Evolutionary conservation across 2,113 vertebrate genomes (phyloP).

Genomic region (Limanda limanda): DNA sequence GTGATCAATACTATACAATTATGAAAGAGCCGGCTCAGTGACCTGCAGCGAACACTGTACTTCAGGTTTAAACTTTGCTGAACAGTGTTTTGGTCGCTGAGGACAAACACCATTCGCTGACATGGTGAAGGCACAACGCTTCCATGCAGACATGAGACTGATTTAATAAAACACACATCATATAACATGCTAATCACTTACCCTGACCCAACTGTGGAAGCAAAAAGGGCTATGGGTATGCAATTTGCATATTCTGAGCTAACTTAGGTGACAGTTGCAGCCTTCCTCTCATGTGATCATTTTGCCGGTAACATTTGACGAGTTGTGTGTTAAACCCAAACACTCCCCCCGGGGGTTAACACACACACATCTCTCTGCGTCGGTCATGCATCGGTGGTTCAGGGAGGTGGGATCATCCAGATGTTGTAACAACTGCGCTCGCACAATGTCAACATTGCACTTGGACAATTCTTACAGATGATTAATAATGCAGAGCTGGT

Average conservation of each 20-base stretch:
- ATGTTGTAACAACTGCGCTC: conserved; percentile 31
- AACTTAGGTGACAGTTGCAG: conserved; percentile 99
- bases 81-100: conserved; percentile 35
- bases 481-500: conserved; percentile 24
- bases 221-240: conserved; percentile 74
- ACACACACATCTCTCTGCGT: conserved; percentile 72
- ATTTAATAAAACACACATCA: conserved; percentile 51
- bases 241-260: conserved; percentile 97
- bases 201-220: conserved; percentile 80
- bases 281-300: conserved; percentile 87
- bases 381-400: conserved; percentile 73
- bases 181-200: conserved; percentile 85
- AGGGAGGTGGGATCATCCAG: conserved; percentile 13
- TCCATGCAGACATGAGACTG: conserved; percentile 31
- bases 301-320: conserved; percentile 92
- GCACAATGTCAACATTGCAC: conserved; percentile 19
- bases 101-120: conserved; percentile 47
- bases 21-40: conserved; percentile 67
- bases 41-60: conserved; percentile 39
- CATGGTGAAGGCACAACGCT: not conserved
- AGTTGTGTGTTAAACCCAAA: conserved; percentile 74
- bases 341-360: conserved; percentile 66
- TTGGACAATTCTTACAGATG: conserved; percentile 36
- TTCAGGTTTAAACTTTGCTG: conserved; percentile 43
- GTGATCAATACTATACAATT: conserved; percentile 71